Evolutionary conservation across 2,888 invertebrate species (phyloP).

Genomic region (Agrypnus murinus): DNA sequence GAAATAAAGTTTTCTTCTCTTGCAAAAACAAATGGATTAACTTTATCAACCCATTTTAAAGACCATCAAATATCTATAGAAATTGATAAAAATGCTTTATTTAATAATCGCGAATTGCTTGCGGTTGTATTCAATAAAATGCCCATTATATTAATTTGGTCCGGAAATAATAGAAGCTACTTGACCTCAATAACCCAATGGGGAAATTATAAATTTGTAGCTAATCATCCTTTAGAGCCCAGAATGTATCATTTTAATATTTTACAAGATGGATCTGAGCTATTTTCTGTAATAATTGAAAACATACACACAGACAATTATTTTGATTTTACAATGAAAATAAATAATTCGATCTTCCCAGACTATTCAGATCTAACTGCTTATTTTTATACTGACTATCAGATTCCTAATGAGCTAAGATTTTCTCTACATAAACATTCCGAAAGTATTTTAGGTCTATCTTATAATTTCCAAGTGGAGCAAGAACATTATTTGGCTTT

Average conservation of each 20-base stretch:
- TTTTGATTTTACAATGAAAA: constrained; percentile 51
- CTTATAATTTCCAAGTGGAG: constrained; percentile 26
- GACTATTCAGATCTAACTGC: constrained; percentile 50
- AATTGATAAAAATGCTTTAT: constrained; percentile 45
- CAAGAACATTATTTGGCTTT: constrained; percentile 17
- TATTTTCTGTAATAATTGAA: constrained; percentile 53
- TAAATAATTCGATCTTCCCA: constrained; percentile 52
- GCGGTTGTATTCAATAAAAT: constrained; percentile 51
- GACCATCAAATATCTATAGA: constrained; percentile 41
- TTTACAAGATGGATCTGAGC: constrained; percentile 51
- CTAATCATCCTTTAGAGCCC: constrained; percentile 49
- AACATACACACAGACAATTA: constrained; percentile 44
- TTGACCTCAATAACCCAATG: constrained; percentile 49
- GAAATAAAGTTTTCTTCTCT: constrained; percentile 46
- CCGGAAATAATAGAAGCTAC: constrained; percentile 51
- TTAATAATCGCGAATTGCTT: constrained; percentile 49
- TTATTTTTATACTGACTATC: constrained; percentile 44
- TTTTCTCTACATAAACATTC: constrained; percentile 41
- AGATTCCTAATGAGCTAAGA: constrained; percentile 43
- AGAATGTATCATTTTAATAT: constrained; percentile 53
- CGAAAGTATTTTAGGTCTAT: constrained; percentile 7
- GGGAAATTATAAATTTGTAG: constrained; percentile 51
- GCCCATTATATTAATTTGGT: constrained; percentile 49
- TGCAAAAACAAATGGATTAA: constrained; percentile 49
- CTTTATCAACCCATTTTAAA: constrained; percentile 46